A percentile compares a stretch with the other conserved stretches of the same genome.
Conservation (phyloP, 2,888 invertebrate species). For the Epinotia brunnichana region DNA sequence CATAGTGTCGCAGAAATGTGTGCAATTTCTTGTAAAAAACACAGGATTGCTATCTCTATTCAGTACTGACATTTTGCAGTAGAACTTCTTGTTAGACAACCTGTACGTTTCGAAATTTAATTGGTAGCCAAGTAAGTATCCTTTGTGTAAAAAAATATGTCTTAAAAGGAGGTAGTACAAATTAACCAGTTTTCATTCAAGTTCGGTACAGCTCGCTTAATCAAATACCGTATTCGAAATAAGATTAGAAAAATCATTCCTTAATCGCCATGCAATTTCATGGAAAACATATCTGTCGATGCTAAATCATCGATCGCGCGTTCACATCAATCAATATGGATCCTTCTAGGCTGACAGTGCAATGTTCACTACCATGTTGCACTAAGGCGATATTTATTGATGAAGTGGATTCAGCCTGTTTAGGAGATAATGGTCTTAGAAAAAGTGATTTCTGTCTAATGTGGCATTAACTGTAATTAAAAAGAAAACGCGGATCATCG, state of each 20-base stretch:
- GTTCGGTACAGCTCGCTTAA: too few relatives aligned
- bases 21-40: conserved; percentile 7
- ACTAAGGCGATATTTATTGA: conserved; percentile 15
- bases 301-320: conserved; percentile 5
- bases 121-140: too few relatives aligned
- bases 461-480: conserved; percentile 17
- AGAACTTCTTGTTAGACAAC: too few relatives aligned
- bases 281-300: background rate
- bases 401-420: conserved; percentile 17
- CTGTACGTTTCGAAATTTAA: too few relatives aligned
- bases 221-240: too few relatives aligned
- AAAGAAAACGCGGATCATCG: background rate
- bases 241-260: too few relatives aligned
- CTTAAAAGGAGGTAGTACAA: too few relatives aligned
- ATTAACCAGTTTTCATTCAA: too few relatives aligned
- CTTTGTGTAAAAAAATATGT: too few relatives aligned
- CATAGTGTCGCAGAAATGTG: conserved; percentile 1
- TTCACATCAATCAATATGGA: conserved; percentile 3
- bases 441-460: conserved; percentile 3
- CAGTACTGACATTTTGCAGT: background rate
- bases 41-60: background rate
- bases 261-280: too few relatives aligned
- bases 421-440: conserved; percentile 20
- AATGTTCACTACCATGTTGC: conserved; percentile 5
- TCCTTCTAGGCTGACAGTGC: conserved; percentile 3